These are phyloP conservation scores for Dendrocopos noguchii DNA, from an alignment of 2,113 vertebrate genomes.

Conservation along the genomic window DNA sequence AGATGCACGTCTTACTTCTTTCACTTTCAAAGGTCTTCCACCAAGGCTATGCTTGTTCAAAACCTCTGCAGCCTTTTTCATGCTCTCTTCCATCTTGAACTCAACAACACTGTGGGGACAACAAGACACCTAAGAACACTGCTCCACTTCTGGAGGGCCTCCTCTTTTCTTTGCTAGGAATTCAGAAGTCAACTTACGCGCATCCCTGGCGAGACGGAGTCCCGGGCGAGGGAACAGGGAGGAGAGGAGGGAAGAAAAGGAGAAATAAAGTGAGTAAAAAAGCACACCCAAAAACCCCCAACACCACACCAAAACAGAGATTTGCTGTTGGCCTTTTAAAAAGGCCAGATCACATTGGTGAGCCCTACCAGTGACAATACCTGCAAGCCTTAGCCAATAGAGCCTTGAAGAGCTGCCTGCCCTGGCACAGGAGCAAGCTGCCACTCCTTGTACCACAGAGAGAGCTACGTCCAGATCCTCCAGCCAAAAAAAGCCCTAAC, in stretches of 20 bases:
- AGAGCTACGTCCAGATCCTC: conserved; percentile 73
- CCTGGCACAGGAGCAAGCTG: background rate
- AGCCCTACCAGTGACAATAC: conserved; percentile 28
- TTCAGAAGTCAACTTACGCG: conserved; percentile 86
- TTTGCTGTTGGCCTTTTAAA: background rate
- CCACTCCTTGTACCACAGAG: conserved; percentile 5
- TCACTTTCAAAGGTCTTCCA: conserved; percentile 95
- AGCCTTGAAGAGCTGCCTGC: conserved; percentile 57
- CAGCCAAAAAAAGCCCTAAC: conserved; percentile 40
- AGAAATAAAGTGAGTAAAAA: conserved; percentile 60
- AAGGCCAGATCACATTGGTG: conserved; percentile 52
- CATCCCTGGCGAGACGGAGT: conserved; percentile 82
- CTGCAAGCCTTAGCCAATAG: conserved; percentile 43
- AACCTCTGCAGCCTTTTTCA: conserved; percentile 97
- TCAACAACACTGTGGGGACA: conserved; percentile 88
- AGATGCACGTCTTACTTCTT: conserved; percentile 82
- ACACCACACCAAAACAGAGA: too few species aligned
- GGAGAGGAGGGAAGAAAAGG: conserved; percentile 51
- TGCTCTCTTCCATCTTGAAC: conserved; percentile 97
- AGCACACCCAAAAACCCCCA: background rate
- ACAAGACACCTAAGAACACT: conserved; percentile 38
- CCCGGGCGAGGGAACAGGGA: conserved; percentile 39
- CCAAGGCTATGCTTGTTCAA: conserved; percentile 96
- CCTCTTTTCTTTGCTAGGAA: conserved; percentile 6
- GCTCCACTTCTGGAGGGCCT: background rate